Evolutionary conservation across 1,140 invertebrate species (phyloP).

Genomic region (Chironomus tepperi): DNA sequence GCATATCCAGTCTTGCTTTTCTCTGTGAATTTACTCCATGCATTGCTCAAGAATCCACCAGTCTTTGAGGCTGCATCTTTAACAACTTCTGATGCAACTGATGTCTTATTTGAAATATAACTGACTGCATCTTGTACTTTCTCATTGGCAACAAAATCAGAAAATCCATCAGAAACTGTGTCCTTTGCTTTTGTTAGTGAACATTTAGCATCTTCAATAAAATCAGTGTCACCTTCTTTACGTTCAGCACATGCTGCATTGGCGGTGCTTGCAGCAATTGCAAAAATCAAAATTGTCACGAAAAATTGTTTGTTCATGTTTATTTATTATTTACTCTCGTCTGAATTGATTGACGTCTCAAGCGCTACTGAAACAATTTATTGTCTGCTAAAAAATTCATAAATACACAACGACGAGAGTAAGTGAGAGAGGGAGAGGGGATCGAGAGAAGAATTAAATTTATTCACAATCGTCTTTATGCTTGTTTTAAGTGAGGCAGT

Average conservation of each 20-base stretch:
- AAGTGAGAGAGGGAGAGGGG: too few species aligned
- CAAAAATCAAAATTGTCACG: not conserved
- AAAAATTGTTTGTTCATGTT: slow-evolving; percentile 2
- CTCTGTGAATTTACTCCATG: not conserved
- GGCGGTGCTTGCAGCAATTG: not conserved
- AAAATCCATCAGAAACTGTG: not conserved
- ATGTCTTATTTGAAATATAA: not conserved
- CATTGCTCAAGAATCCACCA: not conserved
- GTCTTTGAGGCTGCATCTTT: not conserved
- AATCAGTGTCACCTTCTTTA: slow-evolving; percentile 6
- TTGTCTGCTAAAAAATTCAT: not conserved
- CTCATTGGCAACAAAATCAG: not conserved
- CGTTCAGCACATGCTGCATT: not conserved
- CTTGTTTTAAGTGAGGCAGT: too few species aligned
- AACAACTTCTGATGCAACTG: not conserved
- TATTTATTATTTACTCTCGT: not conserved
- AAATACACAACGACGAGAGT: too few species aligned
- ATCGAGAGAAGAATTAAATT: too few species aligned
- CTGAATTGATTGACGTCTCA: not conserved
- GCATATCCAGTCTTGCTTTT: not conserved
- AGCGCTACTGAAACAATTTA: not conserved
- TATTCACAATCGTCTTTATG: too few species aligned
- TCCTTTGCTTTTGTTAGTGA: not conserved
- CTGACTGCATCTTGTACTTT: not conserved
- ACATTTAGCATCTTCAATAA: not conserved